Base-by-base conservation (phyloP, 2,113 vertebrate species). In the Labrus mixtus region DNA sequence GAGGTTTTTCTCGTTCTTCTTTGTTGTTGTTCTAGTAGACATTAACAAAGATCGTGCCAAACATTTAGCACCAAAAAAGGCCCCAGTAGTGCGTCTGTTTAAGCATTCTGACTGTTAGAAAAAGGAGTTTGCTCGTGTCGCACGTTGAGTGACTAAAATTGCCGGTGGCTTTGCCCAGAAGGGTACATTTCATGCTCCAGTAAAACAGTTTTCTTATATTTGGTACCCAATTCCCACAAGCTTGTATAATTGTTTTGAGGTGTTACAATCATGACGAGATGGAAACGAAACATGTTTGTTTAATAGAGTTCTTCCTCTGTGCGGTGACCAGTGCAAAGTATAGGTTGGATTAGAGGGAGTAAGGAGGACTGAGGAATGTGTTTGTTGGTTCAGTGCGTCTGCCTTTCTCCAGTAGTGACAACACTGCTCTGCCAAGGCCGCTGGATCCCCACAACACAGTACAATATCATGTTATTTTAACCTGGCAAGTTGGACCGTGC, bases 271-370 rank as follows among this genome's bases (percentile, higher is more conserved):
- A 82, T 39, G n/a, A 64, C 22, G 45, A 43, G 20, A 63, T 56
- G 53, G 50, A 51, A 43, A 53, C 10, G 37, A 39, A 72, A 48
- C 57, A 5, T 37, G 7, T 76, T 68, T 39, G 50, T 66, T 65
- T 86, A 68, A 89, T 87, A 12, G 73, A 69, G 78, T 78, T 59
- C 56, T 86, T 73, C 57, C 75, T 63, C 76, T 73, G 67, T 82
- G 76, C 58, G 85, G 60, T 91, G 84, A 66, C 68, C 75, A 70
- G 76, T 46, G 68, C 78, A 82, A 81, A 90, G 85, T 78, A 80
- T 88, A 88, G 75, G 41, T 73, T 83, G 76, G 60, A 22, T n/a
- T 36, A 73, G 54, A 86, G 81, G 37, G 69, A 61, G 62, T 36
- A 41, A 69, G 78, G 66, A 77, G 45, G 61, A 80, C 58, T 74